phyloP scores from a whole-genome alignment of 2,797 vertebrate genomes.

The Pipistrellus kuhlii region DNA sequence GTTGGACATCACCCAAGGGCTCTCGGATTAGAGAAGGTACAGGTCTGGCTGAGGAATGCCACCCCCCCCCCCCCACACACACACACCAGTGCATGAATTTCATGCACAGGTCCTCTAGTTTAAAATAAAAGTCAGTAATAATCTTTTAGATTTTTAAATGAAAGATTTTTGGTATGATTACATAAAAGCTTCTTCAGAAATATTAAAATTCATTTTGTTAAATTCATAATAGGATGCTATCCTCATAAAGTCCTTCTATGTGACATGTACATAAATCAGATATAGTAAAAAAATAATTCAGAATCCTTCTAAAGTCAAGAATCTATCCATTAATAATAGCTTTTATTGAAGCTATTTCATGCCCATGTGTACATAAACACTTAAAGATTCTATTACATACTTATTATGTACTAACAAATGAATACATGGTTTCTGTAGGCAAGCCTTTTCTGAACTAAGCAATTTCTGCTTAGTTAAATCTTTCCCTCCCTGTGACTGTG shows the following conservation, averaged over 20 bases:
- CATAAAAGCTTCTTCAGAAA: background rate
- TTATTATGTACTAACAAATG: conserved; percentile 59
- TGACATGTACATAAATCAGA: background rate
- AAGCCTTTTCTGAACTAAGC: background rate
- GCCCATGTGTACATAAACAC: background rate
- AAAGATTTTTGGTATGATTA: background rate
- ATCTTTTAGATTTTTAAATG: conserved; percentile 38
- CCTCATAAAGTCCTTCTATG: background rate
- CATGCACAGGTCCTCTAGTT: background rate
- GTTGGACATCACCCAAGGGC: too few species aligned
- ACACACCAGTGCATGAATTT: too few species aligned
- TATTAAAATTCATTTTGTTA: background rate
- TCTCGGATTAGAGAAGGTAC: too few species aligned
- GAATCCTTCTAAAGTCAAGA: background rate
- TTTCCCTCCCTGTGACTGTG: conserved; percentile 64
- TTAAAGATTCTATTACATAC: conserved; percentile 34
- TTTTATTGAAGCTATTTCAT: conserved; percentile 30
- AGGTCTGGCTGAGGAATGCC: too few species aligned
- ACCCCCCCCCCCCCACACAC: too few species aligned
- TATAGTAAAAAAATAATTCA: background rate
- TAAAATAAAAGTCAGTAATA: conserved; percentile 37
- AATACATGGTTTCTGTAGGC: background rate
- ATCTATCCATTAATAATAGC: background rate
- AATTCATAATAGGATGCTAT: background rate
- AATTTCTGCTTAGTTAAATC: conserved; percentile 72